phyloP scores from a whole-genome alignment of 2,888 invertebrate species.

The Cosmia trapezina region DNA sequence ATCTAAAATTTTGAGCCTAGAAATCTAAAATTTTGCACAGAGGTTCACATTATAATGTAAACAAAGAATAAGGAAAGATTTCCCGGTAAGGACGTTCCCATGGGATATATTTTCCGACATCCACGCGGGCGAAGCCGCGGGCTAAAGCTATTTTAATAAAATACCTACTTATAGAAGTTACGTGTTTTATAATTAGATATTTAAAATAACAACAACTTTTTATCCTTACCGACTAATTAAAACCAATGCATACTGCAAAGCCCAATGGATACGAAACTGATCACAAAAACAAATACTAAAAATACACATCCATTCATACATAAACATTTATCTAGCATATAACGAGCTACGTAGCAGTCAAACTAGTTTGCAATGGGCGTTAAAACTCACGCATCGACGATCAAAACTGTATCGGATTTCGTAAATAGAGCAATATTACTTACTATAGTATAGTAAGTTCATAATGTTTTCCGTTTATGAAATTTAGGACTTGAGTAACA shows the following conservation, averaged over 20 bases:
- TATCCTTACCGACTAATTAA: neutral
- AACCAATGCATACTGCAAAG: constrained; percentile 16
- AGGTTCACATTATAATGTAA: too few relatives aligned
- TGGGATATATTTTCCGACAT: too few relatives aligned
- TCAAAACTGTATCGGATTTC: constrained; percentile 57
- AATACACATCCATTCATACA: constrained; percentile 52
- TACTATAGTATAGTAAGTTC: constrained; percentile 31
- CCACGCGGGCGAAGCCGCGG: too few relatives aligned
- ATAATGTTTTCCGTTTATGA: constrained; percentile 25
- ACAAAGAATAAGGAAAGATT: too few relatives aligned
- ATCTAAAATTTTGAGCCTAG: neutral
- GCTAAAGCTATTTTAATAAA: too few relatives aligned
- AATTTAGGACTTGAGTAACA: neutral
- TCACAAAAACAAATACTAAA: constrained; percentile 54
- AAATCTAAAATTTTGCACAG: neutral
- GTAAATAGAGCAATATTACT: constrained; percentile 41
- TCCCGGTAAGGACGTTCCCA: too few relatives aligned
- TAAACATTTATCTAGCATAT: constrained; percentile 47
- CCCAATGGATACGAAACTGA: neutral
- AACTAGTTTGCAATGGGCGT: constrained; percentile 52
- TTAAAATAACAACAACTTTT: neutral
- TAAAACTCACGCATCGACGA: constrained; percentile 54
- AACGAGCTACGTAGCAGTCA: constrained; percentile 35
- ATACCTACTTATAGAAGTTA: neutral
- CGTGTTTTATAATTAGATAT: neutral